Percentiles rank a stretch among this genome's conserved stretches.
Evolutionary conservation across 2,797 vertebrate species (phyloP).

Genomic region (Sebastes cheni): DNA sequence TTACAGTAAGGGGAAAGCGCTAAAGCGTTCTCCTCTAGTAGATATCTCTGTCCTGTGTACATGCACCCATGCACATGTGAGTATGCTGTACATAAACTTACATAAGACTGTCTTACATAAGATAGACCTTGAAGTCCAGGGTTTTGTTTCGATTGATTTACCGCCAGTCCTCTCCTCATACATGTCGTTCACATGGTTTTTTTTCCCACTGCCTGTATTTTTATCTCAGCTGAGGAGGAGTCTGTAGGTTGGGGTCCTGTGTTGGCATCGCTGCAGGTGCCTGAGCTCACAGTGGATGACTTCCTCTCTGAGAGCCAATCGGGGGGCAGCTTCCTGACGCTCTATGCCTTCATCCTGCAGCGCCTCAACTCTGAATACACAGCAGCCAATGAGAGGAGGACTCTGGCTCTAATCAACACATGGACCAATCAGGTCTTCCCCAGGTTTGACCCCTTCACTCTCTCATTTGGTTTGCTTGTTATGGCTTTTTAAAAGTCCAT

Average conservation of each 20-base stretch:
- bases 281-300: constrained; percentile 94
- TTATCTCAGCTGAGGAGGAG: constrained; percentile 78
- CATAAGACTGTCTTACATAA: neutral
- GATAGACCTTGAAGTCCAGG: neutral
- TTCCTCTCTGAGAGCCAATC: constrained; percentile 94
- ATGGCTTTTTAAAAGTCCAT: neutral
- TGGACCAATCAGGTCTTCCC: constrained; percentile 93
- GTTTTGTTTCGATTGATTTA: neutral
- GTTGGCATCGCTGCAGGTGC: constrained; percentile 94
- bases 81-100: neutral
- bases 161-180: neutral
- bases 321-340: constrained; percentile 93
- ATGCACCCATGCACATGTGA: neutral
- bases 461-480: neutral
- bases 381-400: constrained; percentile 88
- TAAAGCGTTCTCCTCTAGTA: neutral
- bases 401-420: constrained; percentile 87
- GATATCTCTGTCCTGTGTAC: neutral
- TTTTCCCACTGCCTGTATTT: neutral
- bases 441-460: constrained; percentile 55
- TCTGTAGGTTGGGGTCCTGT: constrained; percentile 92
- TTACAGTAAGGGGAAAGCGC: neutral
- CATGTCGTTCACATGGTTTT: neutral
- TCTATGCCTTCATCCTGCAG: constrained; percentile 94
- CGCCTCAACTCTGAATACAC: constrained; percentile 92